Evolutionary conservation across 2,797 vertebrate species (phyloP).

Genomic region (Leptodactylus fallax): DNA sequence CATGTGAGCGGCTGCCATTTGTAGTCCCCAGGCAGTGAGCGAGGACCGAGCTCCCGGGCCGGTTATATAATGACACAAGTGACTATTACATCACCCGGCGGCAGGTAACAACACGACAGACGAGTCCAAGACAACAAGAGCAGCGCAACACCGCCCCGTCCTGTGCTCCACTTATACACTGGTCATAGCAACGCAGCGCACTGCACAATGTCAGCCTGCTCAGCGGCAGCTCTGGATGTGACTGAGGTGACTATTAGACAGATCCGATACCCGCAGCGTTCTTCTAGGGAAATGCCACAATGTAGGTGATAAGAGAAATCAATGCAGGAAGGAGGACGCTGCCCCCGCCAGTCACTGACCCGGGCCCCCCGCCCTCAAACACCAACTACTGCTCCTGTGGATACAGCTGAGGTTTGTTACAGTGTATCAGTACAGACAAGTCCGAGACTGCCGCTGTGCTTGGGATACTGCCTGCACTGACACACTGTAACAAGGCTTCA

Average conservation of each 20-base stretch:
- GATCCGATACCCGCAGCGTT: background rate
- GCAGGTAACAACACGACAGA: constrained; percentile 17
- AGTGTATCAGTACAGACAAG: background rate
- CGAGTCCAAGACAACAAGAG: background rate
- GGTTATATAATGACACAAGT: background rate
- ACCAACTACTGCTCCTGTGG: no score
- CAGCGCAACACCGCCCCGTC: background rate
- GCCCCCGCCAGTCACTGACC: background rate
- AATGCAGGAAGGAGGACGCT: background rate
- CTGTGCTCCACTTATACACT: no score
- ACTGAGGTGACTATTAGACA: background rate
- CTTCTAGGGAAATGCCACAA: background rate
- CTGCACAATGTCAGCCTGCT: background rate
- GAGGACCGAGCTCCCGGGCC: background rate
- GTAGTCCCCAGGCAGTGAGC: background rate
- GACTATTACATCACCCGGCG: constrained; percentile 1
- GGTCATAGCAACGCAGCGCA: no score
- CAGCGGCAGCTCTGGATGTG: no score
- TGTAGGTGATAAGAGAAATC: background rate
- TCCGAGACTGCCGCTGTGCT: no score
- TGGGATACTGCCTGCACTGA: background rate
- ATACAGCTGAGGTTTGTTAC: background rate
- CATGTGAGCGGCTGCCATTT: no score
- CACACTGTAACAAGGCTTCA: no score
- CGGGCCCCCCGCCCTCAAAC: no score